phyloP scores from a whole-genome alignment of 2,113 vertebrate species.

The Vidua macroura region DNA sequence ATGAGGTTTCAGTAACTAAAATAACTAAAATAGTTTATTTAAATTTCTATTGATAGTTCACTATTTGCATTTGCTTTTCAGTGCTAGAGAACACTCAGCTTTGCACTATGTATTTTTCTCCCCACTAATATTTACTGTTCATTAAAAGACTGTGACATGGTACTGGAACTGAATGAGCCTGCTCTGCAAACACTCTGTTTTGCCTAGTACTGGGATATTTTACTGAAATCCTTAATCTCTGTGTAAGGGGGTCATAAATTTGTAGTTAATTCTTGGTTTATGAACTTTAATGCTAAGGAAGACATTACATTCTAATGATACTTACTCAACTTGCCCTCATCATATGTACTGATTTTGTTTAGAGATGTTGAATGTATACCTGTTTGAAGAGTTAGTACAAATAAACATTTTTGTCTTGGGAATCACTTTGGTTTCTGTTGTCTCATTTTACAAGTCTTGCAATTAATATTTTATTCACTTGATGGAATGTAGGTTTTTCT shows the following conservation, averaged over 20 bases:
- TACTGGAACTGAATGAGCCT: not conserved
- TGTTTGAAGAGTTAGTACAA: conserved; percentile 55
- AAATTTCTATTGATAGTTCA: not conserved
- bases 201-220: not conserved
- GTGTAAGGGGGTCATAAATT: not conserved
- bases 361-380: conserved; percentile 35
- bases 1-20: conserved; percentile 6
- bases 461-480: not conserved
- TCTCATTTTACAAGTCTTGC: not conserved
- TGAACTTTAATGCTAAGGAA: not conserved
- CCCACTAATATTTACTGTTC: not conserved
- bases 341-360: conserved; percentile 35
- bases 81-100: not conserved
- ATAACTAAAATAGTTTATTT: conserved; percentile 2
- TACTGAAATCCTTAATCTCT: not conserved
- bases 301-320: not conserved
- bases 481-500: not conserved
- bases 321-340: not conserved
- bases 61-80: conserved; percentile 20
- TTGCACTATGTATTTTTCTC: not conserved
- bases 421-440: not conserved
- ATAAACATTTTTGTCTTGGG: conserved; percentile 64
- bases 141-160: not conserved
- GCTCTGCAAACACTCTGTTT: not conserved
- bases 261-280: not conserved